Base-by-base conservation (phyloP, 2,888 invertebrate genomes). In the Lamellibrachia satsuma region DNA sequence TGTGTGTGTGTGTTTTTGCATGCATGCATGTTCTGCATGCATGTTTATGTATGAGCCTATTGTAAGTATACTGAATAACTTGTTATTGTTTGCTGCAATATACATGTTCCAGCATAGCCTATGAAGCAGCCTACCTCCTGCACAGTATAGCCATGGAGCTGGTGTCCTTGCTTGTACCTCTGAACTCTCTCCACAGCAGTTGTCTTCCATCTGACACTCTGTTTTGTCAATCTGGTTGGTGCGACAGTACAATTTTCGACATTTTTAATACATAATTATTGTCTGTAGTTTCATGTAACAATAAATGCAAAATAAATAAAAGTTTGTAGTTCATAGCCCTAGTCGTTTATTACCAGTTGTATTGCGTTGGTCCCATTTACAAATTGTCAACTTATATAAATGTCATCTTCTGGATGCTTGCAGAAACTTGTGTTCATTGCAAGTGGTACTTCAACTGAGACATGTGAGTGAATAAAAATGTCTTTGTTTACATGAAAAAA, bases 121-220 rank as follows among this genome's bases (percentile, higher is more conserved):
- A 9, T 92, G 22, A 22, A 91, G 52, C 15, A 52, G 91, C 9
- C 8, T 75, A 92, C 92, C 92, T 92, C 91, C 15, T 92, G 52
- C 9, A 94, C 93, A 6, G 94, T 93, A 90, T 94, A 94, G 52
- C 94, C 94, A 90, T 94, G 93, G n/a, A 94, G 57, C 90, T 93
- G 92, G 15, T 93, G 91, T 3, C 94, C 94, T 39, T 92, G 90
- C n/a, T 93, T 90, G 52, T 75, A 92, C 11, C n/a, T 52, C 55
- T 51, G 15, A 6, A 91, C 92, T n/a, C 90, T 92, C 92, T 92
- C 92, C 22, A 90, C 92, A 57, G 90, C 92, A 15, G 91, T 60
- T n/a, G 51, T 9, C 39, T 90, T 57, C 75, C 60, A 92, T 75
- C 75, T 92, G n/a, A 11, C n/a, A 7, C n/a, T 8, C 51, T 57